These are phyloP conservation scores for Eupithecia pulchellata DNA, from an alignment of 2,888 invertebrate species.

Conservation along the genomic window DNA sequence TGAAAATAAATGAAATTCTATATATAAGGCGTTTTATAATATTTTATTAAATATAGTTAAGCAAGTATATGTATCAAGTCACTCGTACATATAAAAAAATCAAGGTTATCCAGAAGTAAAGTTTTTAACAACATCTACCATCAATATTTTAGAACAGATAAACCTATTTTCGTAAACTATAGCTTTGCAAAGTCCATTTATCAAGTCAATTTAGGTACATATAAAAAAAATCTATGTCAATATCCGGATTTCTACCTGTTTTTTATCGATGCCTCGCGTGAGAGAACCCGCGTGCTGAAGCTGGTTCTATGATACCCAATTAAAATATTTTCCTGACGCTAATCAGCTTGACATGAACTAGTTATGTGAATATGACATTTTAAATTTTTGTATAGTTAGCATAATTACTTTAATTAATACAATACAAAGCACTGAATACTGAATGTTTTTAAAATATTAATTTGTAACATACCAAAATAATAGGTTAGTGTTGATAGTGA, in stretches of 20 bases:
- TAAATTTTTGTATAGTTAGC: background rate
- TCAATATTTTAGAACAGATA: background rate
- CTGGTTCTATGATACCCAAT: background rate
- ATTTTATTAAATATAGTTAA: no score
- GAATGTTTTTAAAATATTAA: background rate
- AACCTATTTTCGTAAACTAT: background rate
- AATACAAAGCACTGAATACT: background rate
- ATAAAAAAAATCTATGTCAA: no score
- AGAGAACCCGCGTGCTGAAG: background rate
- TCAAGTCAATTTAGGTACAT: background rate
- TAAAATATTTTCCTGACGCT: background rate
- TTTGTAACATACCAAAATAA: background rate
- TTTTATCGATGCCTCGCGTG: background rate
- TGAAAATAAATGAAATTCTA: conserved; percentile 11
- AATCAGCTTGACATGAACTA: background rate
- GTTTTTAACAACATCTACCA: no score
- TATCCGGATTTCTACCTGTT: no score
- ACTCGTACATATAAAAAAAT: no score
- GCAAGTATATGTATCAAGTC: no score
- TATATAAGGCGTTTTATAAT: conserved; percentile 7
- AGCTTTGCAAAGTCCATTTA: background rate
- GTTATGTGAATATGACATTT: background rate
- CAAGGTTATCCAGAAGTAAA: no score
- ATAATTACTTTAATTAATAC: background rate
- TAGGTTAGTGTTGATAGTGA: background rate